Conservation (phyloP, 2,113 vertebrate genomes). For the Saccopteryx bilineata region DNA sequence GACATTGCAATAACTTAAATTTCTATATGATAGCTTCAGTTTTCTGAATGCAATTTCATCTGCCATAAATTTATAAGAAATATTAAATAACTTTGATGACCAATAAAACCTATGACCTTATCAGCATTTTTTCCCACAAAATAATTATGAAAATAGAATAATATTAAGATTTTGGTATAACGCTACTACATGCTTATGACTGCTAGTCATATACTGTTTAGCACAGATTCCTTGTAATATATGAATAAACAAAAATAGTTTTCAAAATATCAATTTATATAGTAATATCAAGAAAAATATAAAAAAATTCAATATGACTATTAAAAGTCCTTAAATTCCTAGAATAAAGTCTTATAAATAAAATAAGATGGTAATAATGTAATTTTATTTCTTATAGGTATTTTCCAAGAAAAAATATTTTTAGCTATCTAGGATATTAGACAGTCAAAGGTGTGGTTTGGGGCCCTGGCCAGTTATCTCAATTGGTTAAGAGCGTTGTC, state of each 20-base stretch:
- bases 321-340: background rate
- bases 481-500: too few species aligned
- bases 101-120: background rate
- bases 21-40: background rate
- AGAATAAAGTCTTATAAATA: background rate
- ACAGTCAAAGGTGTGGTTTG: background rate
- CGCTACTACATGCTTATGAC: background rate
- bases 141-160: slow-evolving; percentile 25
- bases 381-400: background rate
- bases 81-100: background rate
- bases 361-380: background rate
- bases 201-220: background rate
- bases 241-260: background rate
- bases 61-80: slow-evolving; percentile 27
- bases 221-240: background rate
- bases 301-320: background rate
- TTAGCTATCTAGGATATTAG: background rate
- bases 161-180: background rate
- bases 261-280: background rate
- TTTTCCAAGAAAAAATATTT: background rate
- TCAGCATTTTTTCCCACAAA: background rate
- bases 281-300: background rate
- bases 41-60: background rate
- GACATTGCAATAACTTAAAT: background rate
- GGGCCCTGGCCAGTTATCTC: too few species aligned